phyloP scores from a whole-genome alignment of 2,113 vertebrate genomes.

The Misgurnus anguillicaudatus region DNA sequence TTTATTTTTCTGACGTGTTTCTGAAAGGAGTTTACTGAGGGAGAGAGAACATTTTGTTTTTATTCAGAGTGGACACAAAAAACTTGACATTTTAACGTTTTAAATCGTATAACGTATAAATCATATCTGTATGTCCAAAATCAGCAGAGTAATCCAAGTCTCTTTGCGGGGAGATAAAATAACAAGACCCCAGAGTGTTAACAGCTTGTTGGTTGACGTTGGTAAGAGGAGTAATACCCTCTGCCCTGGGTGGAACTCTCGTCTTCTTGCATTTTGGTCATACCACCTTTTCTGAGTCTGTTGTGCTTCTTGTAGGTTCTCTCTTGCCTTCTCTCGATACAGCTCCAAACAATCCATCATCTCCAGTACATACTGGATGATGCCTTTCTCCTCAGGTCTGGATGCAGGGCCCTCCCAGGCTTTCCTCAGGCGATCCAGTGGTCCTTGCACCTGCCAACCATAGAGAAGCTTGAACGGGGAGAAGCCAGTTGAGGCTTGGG shows the following conservation, averaged over 20 bases:
- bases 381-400: neutral
- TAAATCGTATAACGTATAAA: too few relatives aligned
- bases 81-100: too few relatives aligned
- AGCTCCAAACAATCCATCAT: neutral
- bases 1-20: too few relatives aligned
- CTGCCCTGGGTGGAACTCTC: neutral
- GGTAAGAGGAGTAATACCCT: too few relatives aligned
- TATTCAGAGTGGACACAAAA: too few relatives aligned
- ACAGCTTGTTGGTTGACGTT: too few relatives aligned
- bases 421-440: conserved; percentile 57
- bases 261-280: neutral
- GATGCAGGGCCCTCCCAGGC: neutral
- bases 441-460: conserved; percentile 7
- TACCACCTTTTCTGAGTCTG: neutral
- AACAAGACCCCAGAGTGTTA: too few relatives aligned
- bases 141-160: too few relatives aligned
- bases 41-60: too few relatives aligned
- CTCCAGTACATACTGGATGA: neutral
- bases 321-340: neutral
- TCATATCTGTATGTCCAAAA: too few relatives aligned
- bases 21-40: too few relatives aligned
- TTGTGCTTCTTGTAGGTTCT: neutral
- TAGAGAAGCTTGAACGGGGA: conserved; percentile 11
- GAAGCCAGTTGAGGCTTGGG: conserved; percentile 21
- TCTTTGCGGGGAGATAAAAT: too few relatives aligned